Evolutionary conservation across 1,140 invertebrate species (phyloP).

Genomic region (Formica exsecta): DNA sequence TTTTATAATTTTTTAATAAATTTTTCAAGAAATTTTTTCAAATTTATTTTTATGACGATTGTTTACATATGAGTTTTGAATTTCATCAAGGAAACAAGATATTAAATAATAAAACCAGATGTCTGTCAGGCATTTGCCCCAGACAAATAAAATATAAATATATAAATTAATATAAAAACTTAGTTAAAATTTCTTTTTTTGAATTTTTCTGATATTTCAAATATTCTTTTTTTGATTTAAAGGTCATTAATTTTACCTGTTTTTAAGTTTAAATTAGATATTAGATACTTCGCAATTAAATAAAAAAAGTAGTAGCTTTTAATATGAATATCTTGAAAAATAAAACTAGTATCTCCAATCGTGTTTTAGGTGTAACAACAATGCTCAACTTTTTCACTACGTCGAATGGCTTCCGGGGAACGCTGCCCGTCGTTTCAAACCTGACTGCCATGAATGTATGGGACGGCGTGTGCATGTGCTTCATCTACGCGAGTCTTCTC

Average conservation of each 20-base stretch:
- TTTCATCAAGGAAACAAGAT: background rate
- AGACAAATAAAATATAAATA: too few relatives aligned
- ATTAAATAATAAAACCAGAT: background rate
- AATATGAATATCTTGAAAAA: background rate
- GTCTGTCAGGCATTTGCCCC: background rate
- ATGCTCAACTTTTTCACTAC: conserved; percentile 99
- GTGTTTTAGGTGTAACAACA: conserved; percentile 94
- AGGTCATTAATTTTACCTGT: background rate
- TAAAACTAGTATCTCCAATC: background rate
- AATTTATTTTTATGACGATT: background rate
- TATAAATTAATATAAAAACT: background rate
- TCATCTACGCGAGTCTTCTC: conserved; percentile 96
- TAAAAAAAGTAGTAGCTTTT: background rate
- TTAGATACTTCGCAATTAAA: background rate
- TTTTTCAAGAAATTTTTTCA: too few relatives aligned
- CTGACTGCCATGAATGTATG: conserved; percentile 98
- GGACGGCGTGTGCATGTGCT: conserved; percentile 98
- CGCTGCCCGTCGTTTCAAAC: conserved; percentile 96
- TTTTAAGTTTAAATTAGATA: background rate
- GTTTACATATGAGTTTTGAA: background rate
- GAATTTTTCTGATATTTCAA: background rate
- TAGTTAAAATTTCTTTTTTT: background rate
- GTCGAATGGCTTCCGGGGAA: conserved; percentile 95
- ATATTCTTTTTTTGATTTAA: background rate
- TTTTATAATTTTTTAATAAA: background rate